These are phyloP conservation scores for Gopherus flavomarginatus DNA, from an alignment of 2,113 vertebrate species.

Conservation along the genomic window DNA sequence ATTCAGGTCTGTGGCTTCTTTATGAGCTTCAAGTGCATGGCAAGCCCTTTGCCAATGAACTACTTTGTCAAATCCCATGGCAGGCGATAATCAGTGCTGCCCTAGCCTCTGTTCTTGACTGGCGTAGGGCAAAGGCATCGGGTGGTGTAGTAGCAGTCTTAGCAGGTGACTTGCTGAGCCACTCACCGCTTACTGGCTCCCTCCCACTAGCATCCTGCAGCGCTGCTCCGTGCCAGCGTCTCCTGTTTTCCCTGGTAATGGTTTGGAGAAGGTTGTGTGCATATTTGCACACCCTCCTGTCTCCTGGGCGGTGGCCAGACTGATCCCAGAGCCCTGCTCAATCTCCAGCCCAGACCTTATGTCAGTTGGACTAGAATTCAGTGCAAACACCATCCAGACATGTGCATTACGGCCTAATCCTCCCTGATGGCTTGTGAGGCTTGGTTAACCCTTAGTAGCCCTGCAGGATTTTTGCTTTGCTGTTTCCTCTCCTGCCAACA, in stretches of 20 bases:
- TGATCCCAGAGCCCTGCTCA: neutral
- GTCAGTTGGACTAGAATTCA: neutral
- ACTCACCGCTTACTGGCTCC: fast-evolving
- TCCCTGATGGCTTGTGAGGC: neutral
- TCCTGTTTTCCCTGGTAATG: fast-evolving
- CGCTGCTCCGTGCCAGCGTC: fast-evolving
- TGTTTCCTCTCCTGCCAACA: neutral
- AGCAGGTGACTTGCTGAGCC: neutral
- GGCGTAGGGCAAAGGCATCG: neutral
- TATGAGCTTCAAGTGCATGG: neutral
- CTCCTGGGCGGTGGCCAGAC: fast-evolving
- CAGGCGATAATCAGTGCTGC: neutral
- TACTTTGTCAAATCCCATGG: neutral
- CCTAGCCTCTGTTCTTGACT: neutral
- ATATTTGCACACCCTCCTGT: neutral
- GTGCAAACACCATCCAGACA: neutral
- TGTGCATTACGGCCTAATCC: conserved; percentile 2
- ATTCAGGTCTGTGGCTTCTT: neutral
- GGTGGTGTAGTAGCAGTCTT: neutral
- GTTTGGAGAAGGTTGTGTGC: neutral
- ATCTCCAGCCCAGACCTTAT: neutral
- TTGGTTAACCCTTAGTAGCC: neutral
- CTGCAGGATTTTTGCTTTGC: neutral
- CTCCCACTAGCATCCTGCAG: fast-evolving
- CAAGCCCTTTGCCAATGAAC: neutral